Conservation (phyloP, 2,113 vertebrate species). For the Nipponia nippon region DNA sequence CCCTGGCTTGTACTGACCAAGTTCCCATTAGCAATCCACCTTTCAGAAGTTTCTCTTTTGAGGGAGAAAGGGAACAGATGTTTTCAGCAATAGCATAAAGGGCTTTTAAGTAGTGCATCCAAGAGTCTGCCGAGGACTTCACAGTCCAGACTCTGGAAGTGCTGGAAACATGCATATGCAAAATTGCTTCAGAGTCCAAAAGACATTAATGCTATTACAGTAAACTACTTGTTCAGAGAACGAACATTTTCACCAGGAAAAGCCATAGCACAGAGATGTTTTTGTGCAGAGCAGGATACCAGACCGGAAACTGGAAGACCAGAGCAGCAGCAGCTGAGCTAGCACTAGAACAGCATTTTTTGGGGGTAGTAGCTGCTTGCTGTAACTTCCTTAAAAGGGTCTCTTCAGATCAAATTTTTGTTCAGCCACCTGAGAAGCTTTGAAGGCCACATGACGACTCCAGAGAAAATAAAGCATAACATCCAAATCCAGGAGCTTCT, state of each 20-base stretch:
- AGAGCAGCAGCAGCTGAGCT: slow-evolving; percentile 3
- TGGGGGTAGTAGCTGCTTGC: not conserved
- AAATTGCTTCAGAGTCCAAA: not conserved
- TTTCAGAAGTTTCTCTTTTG: not conserved
- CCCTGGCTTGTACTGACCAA: not conserved
- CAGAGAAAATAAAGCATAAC: not conserved
- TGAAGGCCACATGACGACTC: not conserved
- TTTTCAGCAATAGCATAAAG: not conserved
- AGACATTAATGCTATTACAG: not conserved
- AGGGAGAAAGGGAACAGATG: not conserved
- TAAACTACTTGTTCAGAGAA: not conserved
- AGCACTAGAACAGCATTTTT: slow-evolving; percentile 24
- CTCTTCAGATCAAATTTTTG: not conserved
- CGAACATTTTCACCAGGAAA: not conserved
- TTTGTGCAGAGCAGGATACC: slow-evolving; percentile 42
- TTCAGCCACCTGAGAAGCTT: not conserved
- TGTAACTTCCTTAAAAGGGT: slow-evolving; percentile 17
- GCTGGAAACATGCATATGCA: not conserved
- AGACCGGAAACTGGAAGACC: slow-evolving; percentile 27
- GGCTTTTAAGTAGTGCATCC: not conserved
- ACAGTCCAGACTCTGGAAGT: not conserved
- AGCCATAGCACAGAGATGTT: not conserved
- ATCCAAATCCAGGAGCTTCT: not conserved
- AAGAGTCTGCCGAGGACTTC: not conserved
- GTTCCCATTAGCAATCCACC: not conserved